A percentile compares a stretch with the other conserved stretches of the same genome.
phyloP scores from a whole-genome alignment of 2,888 invertebrate species.

The Pimpla rufipes region DNA sequence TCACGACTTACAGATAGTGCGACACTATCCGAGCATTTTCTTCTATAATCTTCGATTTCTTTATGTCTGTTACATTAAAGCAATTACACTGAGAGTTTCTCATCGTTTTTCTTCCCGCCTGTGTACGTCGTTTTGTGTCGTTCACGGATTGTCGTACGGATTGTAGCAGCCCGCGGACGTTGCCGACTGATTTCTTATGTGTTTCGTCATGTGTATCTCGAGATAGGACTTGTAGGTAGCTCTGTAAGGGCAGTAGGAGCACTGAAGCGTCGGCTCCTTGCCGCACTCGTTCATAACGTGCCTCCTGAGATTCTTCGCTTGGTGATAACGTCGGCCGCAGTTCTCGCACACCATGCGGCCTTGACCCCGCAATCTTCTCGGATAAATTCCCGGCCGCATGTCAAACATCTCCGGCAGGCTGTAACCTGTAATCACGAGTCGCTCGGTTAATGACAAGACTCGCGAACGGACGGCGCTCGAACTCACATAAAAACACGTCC shows the following conservation, averaged over 20 bases:
- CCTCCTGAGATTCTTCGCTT: slow-evolving; percentile 86
- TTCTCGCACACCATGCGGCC: slow-evolving; percentile 84
- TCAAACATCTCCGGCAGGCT: slow-evolving; percentile 65
- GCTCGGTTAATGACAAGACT: slow-evolving; percentile 21
- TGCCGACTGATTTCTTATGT: slow-evolving; percentile 72
- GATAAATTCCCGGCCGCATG: slow-evolving; percentile 59
- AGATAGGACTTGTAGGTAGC: slow-evolving; percentile 85
- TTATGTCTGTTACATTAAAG: slow-evolving; percentile 43
- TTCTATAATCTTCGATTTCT: slow-evolving; percentile 40
- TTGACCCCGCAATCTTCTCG: slow-evolving; percentile 80
- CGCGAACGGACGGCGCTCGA: neutral
- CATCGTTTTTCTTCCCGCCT: neutral
- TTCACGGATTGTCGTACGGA: slow-evolving; percentile 63
- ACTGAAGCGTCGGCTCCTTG: slow-evolving; percentile 83
- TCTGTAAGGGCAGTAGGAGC: slow-evolving; percentile 83
- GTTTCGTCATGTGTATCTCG: slow-evolving; percentile 78
- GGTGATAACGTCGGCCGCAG: slow-evolving; percentile 87
- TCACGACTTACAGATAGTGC: slow-evolving; percentile 17
- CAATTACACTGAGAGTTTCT: slow-evolving; percentile 38
- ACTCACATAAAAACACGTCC: slow-evolving; percentile 31
- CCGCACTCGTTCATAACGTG: slow-evolving; percentile 87
- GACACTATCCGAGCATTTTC: slow-evolving; percentile 27
- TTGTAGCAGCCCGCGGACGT: slow-evolving; percentile 55
- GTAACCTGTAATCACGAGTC: slow-evolving; percentile 77
- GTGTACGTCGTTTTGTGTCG: neutral